phyloP scores from a whole-genome alignment of 1,140 invertebrate genomes.

The Homarus americanus region DNA sequence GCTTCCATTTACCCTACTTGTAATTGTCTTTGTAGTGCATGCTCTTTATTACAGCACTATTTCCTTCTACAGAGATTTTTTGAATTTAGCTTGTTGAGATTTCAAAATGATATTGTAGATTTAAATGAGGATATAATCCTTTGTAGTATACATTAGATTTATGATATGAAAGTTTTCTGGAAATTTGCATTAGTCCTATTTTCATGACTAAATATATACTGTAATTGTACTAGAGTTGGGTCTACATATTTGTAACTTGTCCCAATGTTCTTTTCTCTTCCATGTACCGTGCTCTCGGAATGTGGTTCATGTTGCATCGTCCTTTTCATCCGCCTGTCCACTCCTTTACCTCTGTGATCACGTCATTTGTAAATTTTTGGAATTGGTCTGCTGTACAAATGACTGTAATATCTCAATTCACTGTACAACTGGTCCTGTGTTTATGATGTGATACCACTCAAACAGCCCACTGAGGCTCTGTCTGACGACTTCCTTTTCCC shows the following conservation, averaged over 20 bases:
- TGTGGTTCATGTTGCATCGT: conserved; percentile 71
- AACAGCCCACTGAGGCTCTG: conserved; percentile 80
- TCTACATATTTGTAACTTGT: conserved; percentile 54
- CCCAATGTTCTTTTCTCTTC: conserved; percentile 64
- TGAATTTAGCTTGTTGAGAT: background rate
- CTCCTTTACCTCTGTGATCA: conserved; percentile 36
- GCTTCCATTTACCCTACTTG: background rate
- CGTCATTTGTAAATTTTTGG: conserved; percentile 30
- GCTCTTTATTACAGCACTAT: background rate
- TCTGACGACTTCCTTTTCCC: conserved; percentile 96
- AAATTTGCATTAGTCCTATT: background rate
- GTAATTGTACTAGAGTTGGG: background rate
- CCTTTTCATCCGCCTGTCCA: conserved; percentile 34
- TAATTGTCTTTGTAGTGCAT: background rate
- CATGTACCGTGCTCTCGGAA: conserved; percentile 71
- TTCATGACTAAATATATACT: background rate
- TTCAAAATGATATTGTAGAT: background rate
- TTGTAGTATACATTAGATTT: background rate
- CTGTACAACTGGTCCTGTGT: conserved; percentile 80
- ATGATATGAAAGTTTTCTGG: background rate
- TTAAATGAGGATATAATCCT: background rate
- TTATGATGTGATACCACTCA: conserved; percentile 79
- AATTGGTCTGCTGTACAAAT: conserved; percentile 38
- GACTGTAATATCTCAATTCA: conserved; percentile 1
- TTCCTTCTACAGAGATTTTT: background rate